Evolutionary conservation across 2,113 vertebrate species (phyloP), one percentile per base, ranked within the genome.

Genomic region (Helogale parvula): DNA sequence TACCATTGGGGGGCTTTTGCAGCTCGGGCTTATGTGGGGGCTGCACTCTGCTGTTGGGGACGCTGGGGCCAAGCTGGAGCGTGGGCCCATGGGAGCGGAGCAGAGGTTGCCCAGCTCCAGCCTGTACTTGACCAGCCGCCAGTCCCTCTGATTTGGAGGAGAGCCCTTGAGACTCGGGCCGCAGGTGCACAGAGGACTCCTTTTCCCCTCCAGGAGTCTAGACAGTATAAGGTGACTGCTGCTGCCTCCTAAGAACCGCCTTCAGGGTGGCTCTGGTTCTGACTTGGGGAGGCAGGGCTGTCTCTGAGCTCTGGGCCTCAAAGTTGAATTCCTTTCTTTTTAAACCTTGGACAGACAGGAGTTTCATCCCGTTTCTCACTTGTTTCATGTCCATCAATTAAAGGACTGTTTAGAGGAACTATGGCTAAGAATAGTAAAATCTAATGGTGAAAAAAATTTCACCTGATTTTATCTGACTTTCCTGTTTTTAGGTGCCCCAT

Each of bases 351-450:
- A 93, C 96, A 84, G 87, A 96, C 14, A 84, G 96, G 88, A 85
- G 52, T 95, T 74, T 93, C 29, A 88, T 90, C 77, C 77, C 35
- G 0, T 71, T 74, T 9, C n/a, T 65, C 80, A 68, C 0, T 0
- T 89, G 80, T 97, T 96, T 96, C 33, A 25, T 86, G 95, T 97
- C 50, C 38, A 65, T 94, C 96, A 96, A 94, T 93, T 72, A 91
- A 92, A 86, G 95, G 88, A 95, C n/a, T 94, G 35, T 97, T 96
- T 90, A 88, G 63, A 89, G 88, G 71, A 97, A 77, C 47, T 35
- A 80, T 91, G 0, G 3, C 65, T 95, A 89, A 96, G 68, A 94
- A 74, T 96, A 92, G 80, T 92, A 76, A 93, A 86, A 85, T 57
- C 63, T 95, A 41, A 33, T 90, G 72, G 31, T 85, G 81, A 93